These are phyloP conservation scores for Synergus gifuensis DNA, from an alignment of 2,888 invertebrate genomes.

Conservation along the genomic window DNA sequence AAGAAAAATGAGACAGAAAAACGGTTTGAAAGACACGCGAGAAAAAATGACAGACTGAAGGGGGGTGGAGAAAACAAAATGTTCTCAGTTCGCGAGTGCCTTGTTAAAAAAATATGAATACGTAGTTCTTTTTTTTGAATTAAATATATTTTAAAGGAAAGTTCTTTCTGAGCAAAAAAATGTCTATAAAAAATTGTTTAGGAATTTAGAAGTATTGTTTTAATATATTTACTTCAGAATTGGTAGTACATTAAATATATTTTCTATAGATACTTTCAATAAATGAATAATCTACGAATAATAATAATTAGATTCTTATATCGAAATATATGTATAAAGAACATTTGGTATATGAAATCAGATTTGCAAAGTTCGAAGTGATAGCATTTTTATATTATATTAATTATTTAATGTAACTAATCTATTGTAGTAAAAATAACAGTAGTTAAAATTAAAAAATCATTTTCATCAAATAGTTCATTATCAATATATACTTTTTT, in stretches of 20 bases:
- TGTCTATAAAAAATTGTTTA: constrained; percentile 10
- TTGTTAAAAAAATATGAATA: constrained; percentile 13
- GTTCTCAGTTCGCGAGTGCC: not conserved
- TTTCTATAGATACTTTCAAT: constrained; percentile 10
- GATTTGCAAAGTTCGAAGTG: not conserved
- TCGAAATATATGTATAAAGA: constrained; percentile 4
- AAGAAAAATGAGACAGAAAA: constrained; percentile 17
- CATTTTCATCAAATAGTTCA: not conserved
- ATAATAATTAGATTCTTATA: constrained; percentile 1
- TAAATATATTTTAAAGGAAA: not conserved
- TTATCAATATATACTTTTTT: constrained; percentile 1
- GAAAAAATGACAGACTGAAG: constrained; percentile 29
- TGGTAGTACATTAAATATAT: constrained; percentile 25
- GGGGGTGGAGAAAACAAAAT: constrained; percentile 22
- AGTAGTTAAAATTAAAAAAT: constrained; percentile 11
- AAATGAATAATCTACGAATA: not conserved
- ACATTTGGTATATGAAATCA: not conserved
- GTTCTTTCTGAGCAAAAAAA: constrained; percentile 44
- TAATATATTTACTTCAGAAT: not conserved
- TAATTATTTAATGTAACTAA: not conserved
- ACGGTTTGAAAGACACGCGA: constrained; percentile 4
- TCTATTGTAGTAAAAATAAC: not conserved
- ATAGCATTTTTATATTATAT: not conserved
- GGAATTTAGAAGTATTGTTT: not conserved
- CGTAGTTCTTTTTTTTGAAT: not conserved